These are phyloP conservation scores for Unio pictorum DNA, from an alignment of 2,888 invertebrate genomes.

Conservation along the genomic window DNA sequence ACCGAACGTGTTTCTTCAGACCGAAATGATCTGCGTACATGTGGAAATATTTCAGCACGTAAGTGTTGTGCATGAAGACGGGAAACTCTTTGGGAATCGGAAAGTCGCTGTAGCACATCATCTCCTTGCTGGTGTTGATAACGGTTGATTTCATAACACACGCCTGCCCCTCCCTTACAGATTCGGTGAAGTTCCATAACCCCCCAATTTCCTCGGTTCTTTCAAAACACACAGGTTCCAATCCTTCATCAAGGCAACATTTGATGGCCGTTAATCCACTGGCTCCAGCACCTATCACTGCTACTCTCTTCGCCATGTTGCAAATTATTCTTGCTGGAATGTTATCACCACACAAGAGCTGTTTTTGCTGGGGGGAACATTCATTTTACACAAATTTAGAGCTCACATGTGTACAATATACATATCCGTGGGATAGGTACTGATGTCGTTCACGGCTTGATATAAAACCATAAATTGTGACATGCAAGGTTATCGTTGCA, in stretches of 20 bases:
- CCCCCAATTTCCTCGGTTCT: conserved; percentile 62
- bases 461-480: too few species aligned
- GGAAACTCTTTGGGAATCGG: conserved; percentile 68
- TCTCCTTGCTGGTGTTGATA: conserved; percentile 67
- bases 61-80: conserved; percentile 69
- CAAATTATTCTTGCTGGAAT: too few species aligned
- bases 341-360: too few species aligned
- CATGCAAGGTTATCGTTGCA: too few species aligned
- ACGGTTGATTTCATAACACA: conserved; percentile 67
- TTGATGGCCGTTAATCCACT: conserved; percentile 63
- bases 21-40: conserved; percentile 65
- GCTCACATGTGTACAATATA: too few species aligned
- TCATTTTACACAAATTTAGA: too few species aligned
- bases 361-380: too few species aligned
- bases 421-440: too few species aligned
- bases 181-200: conserved; percentile 62
- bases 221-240: conserved; percentile 64
- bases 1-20: conserved; percentile 58
- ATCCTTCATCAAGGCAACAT: conserved; percentile 61
- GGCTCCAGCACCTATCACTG: conserved; percentile 60
- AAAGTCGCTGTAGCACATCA: conserved; percentile 70
- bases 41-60: conserved; percentile 66
- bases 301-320: conserved; percentile 40
- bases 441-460: too few species aligned
- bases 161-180: conserved; percentile 47